phyloP scores from a whole-genome alignment of 2,797 vertebrate species.

The Muraenolepis orangiensis region DNA sequence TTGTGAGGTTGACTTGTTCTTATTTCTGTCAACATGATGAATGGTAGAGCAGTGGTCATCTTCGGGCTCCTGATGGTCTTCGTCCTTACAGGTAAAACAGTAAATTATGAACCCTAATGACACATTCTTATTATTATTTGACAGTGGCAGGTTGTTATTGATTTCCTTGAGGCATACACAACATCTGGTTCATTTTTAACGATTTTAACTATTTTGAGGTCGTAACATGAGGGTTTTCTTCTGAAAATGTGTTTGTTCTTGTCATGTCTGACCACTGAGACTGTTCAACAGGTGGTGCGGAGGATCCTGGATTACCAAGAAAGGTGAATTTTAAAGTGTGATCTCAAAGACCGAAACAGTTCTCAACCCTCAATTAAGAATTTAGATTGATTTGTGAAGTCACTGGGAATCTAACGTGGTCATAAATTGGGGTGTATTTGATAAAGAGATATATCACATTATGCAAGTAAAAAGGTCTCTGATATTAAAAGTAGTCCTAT shows the following conservation, averaged over 20 bases:
- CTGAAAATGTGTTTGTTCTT: no score
- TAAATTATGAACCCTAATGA: neutral
- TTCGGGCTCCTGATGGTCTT: slow-evolving; percentile 61
- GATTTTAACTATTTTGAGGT: no score
- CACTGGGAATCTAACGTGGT: neutral
- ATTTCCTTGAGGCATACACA: neutral
- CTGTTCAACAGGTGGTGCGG: slow-evolving; percentile 25
- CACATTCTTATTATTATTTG: neutral
- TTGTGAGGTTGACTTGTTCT: slow-evolving; percentile 35
- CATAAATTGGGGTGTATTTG: neutral
- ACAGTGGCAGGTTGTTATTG: neutral
- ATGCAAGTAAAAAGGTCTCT: neutral
- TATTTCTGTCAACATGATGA: slow-evolving; percentile 45
- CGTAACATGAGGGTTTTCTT: no score
- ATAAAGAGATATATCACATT: neutral
- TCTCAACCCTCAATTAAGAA: neutral
- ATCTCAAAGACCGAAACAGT: neutral
- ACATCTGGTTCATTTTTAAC: neutral
- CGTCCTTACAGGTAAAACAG: slow-evolving; percentile 53
- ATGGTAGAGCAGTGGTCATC: slow-evolving; percentile 42
- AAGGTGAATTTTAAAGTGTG: slow-evolving; percentile 36
- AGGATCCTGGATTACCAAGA: slow-evolving; percentile 34
- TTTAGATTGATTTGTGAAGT: no score
- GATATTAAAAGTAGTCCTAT: neutral
- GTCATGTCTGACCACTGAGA: neutral